Conservation (phyloP, 2,797 vertebrate genomes). For the Liparis tanakae region DNA sequence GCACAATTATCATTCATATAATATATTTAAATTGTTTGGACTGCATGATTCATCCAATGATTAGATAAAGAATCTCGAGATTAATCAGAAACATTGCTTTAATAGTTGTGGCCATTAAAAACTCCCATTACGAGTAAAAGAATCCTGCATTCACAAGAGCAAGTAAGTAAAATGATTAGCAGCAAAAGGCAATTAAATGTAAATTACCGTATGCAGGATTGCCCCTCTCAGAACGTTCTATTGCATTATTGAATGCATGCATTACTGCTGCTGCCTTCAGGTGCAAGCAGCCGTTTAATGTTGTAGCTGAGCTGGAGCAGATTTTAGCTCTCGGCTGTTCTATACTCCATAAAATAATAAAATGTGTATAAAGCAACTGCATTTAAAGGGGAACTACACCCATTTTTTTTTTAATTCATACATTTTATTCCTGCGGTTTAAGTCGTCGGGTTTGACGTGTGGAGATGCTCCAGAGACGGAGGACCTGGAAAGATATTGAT, state of each 20-base stretch:
- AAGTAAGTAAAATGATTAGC: background rate
- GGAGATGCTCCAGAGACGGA: background rate
- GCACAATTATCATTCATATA: background rate
- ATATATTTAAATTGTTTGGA: background rate
- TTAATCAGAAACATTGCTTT: background rate
- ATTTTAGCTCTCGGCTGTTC: background rate
- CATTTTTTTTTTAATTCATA: background rate
- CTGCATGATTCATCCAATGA: background rate
- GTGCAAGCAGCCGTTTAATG: conserved; percentile 19
- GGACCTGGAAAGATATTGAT: background rate
- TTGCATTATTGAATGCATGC: conserved; percentile 16
- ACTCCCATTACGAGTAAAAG: background rate
- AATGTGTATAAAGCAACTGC: background rate
- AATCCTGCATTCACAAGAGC: background rate
- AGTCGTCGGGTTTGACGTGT: background rate
- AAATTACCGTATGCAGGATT: background rate
- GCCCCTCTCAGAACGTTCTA: background rate
- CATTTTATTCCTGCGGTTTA: background rate
- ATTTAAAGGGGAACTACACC: background rate
- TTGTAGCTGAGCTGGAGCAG: background rate
- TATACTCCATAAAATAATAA: background rate
- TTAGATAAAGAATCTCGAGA: background rate
- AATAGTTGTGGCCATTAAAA: background rate
- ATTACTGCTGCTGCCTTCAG: conserved; percentile 15
- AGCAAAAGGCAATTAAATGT: background rate